phyloP scores from a whole-genome alignment of 1,140 invertebrate genomes.

The Bombus sibiricus region DNA sequence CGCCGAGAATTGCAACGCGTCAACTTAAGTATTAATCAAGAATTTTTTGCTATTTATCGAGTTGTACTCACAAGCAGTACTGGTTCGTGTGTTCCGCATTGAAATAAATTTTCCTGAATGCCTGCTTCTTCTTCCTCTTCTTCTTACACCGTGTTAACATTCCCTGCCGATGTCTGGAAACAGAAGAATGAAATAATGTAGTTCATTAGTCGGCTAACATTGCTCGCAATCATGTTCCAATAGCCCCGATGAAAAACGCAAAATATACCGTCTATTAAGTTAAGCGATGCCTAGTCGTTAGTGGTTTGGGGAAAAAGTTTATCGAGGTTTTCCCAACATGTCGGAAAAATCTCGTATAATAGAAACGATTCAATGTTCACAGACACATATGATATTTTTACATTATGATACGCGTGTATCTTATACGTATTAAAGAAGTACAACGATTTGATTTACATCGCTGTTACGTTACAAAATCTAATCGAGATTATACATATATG shows the following conservation, averaged over 20 bases:
- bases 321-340: neutral
- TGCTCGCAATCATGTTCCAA: neutral
- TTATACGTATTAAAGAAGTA: no score
- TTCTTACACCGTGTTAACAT: conserved; percentile 36
- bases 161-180: conserved; percentile 17
- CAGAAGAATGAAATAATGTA: conserved; percentile 28
- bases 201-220: conserved; percentile 28
- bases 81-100: conserved; percentile 32
- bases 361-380: no score
- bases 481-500: neutral
- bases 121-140: conserved; percentile 21
- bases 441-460: no score
- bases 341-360: neutral
- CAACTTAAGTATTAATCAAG: conserved; percentile 12
- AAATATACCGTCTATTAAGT: neutral
- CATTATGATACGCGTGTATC: no score
- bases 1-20: neutral
- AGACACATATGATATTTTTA: no score
- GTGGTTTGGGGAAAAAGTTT: neutral
- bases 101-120: conserved; percentile 40
- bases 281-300: conserved; percentile 6
- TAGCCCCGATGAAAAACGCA: neutral
- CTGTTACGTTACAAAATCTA: neutral
- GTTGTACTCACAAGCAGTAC: conserved; percentile 22
- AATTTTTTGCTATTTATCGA: conserved; percentile 15